Evolutionary conservation across 2,888 invertebrate genomes (phyloP).

Genomic region (Gibbula magus): DNA sequence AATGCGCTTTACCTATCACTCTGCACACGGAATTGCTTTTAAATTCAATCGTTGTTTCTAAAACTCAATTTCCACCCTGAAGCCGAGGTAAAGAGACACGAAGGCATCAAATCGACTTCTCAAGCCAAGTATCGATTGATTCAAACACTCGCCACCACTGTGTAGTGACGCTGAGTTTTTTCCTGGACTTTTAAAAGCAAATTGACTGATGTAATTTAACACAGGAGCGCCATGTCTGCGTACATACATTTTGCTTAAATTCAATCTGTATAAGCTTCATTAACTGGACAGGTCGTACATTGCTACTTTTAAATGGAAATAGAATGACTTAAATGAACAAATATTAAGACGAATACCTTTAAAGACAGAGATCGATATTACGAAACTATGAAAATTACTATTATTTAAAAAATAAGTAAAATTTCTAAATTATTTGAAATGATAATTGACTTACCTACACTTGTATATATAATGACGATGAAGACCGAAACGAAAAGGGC

Average conservation of each 20-base stretch:
- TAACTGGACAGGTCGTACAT: too few species aligned
- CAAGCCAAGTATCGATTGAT: not conserved
- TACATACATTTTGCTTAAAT: too few species aligned
- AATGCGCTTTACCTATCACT: too few species aligned
- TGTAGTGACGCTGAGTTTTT: not conserved
- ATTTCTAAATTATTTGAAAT: too few species aligned
- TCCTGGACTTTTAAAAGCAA: not conserved
- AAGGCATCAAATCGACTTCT: not conserved
- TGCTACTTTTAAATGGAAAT: too few species aligned
- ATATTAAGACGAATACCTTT: too few species aligned
- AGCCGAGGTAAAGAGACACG: not conserved
- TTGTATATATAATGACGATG: slow-evolving; percentile 68
- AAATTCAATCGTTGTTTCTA: slow-evolving; percentile 3
- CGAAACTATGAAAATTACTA: too few species aligned
- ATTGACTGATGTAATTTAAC: not conserved
- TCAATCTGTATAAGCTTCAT: too few species aligned
- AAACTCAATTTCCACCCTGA: slow-evolving; percentile 2
- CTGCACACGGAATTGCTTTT: not conserved
- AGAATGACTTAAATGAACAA: too few species aligned
- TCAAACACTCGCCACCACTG: not conserved
- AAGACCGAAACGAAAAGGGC: slow-evolving; percentile 66
- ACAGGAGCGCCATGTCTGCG: too few species aligned
- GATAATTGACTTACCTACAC: slow-evolving; percentile 56
- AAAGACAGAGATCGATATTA: too few species aligned
- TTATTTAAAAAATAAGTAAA: too few species aligned